phyloP scores from a whole-genome alignment of 1,140 invertebrate species.

The Psix sp. region DNA sequence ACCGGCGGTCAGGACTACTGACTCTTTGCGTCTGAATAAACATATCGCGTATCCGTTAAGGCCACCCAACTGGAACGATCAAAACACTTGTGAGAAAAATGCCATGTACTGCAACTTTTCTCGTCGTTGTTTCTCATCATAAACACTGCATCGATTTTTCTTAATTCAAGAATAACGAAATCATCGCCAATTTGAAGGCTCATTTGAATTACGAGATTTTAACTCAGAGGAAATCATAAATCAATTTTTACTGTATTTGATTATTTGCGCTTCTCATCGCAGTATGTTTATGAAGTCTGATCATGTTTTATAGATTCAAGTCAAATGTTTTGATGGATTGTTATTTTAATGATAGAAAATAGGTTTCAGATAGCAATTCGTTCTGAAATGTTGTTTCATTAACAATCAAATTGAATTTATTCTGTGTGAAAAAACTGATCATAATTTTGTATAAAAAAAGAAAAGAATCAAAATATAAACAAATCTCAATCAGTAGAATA shows the following conservation, averaged over 20 bases:
- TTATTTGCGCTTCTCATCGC: slow-evolving; percentile 30
- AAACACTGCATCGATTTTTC: slow-evolving; percentile 21
- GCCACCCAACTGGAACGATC: slow-evolving; percentile 73
- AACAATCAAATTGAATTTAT: no score
- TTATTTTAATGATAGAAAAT: slow-evolving; percentile 6
- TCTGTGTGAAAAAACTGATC: no score
- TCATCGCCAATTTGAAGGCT: neutral
- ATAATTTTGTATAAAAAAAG: no score
- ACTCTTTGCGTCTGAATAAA: slow-evolving; percentile 74
- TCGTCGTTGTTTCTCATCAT: slow-evolving; percentile 3
- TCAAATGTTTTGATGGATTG: slow-evolving; percentile 20
- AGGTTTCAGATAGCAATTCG: slow-evolving; percentile 1
- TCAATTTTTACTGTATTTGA: slow-evolving; percentile 38
- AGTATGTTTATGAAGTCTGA: slow-evolving; percentile 12
- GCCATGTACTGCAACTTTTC: slow-evolving; percentile 30
- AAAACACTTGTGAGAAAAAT: slow-evolving; percentile 74
- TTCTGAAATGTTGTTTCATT: no score
- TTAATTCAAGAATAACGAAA: neutral
- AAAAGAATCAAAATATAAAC: no score
- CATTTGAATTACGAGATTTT: slow-evolving; percentile 26
- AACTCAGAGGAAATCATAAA: slow-evolving; percentile 45
- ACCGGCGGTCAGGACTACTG: slow-evolving; percentile 63
- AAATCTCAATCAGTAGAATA: no score
- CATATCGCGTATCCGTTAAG: slow-evolving; percentile 71
- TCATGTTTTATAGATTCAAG: slow-evolving; percentile 14